Conservation (phyloP, 2,888 invertebrate genomes). For the Tiliacea citrago region DNA sequence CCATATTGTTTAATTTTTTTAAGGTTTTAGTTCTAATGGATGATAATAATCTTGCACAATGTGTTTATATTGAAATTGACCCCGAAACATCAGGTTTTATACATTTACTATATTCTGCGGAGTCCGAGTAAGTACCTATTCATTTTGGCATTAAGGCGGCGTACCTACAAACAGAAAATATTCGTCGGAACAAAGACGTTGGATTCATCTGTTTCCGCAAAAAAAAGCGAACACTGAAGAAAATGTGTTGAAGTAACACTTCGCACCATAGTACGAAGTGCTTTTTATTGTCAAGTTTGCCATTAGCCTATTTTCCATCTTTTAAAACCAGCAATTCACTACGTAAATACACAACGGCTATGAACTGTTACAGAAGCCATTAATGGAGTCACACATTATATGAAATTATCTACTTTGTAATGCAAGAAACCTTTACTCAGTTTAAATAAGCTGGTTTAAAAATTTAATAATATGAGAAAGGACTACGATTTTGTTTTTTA, state of each 20-base stretch:
- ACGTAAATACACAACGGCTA: conserved; percentile 26
- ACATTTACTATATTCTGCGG: conserved; percentile 27
- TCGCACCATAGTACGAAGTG: conserved; percentile 8
- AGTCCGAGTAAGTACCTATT: conserved; percentile 10
- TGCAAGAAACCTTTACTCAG: conserved; percentile 22
- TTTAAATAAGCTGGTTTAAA: conserved; percentile 35
- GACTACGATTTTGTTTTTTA: conserved; percentile 9
- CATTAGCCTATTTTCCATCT: conserved; percentile 41
- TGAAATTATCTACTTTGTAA: conserved; percentile 33
- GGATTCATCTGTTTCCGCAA: background rate
- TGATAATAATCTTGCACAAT: conserved; percentile 48
- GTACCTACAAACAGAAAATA: background rate
- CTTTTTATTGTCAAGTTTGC: conserved; percentile 30
- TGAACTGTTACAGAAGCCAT: conserved; percentile 17
- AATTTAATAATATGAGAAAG: conserved; percentile 22
- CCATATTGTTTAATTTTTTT: background rate
- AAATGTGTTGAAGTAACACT: no score
- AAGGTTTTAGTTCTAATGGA: conserved; percentile 19
- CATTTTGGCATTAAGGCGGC: conserved; percentile 18
- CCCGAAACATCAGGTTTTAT: conserved; percentile 48
- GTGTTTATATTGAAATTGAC: conserved; percentile 53
- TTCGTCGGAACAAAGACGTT: background rate
- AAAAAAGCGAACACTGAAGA: background rate
- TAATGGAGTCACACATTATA: conserved; percentile 30
- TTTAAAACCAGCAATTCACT: conserved; percentile 21